Conservation (phyloP, 2,888 invertebrate genomes). For the Vandiemenella viatica region DNA sequence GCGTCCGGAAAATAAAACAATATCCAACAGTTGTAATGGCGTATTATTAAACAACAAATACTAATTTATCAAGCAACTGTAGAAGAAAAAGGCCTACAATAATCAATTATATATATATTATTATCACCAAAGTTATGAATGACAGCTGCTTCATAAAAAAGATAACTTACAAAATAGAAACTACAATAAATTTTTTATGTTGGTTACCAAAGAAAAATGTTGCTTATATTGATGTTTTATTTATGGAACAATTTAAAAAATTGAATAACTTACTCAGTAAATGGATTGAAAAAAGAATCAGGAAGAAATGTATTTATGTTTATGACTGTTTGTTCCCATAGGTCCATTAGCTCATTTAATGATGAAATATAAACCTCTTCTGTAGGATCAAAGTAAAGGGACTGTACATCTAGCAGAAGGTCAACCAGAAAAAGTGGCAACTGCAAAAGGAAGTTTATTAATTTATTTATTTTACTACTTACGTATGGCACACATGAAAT, state of each 20-base stretch:
- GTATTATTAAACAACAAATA: too few relatives aligned
- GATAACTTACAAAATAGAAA: not conserved
- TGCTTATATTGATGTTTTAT: not conserved
- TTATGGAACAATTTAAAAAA: not conserved
- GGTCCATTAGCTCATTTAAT: constrained; percentile 41
- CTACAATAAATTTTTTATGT: not conserved
- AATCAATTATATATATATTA: too few relatives aligned
- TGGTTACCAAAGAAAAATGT: not conserved
- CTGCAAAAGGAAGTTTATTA: constrained; percentile 29
- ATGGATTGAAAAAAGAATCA: constrained; percentile 51
- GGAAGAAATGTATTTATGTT: constrained; percentile 55
- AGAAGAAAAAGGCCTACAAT: too few relatives aligned
- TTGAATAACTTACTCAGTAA: constrained; percentile 43
- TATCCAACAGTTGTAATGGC: too few relatives aligned
- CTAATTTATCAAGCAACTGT: too few relatives aligned
- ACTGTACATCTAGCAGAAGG: constrained; percentile 29
- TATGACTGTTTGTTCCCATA: constrained; percentile 52
- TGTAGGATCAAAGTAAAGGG: constrained; percentile 41
- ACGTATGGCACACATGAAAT: too few relatives aligned
- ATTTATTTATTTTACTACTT: not conserved
- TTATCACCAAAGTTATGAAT: too few relatives aligned
- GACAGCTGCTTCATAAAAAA: not conserved
- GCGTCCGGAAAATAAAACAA: too few relatives aligned
- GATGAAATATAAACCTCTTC: constrained; percentile 40
- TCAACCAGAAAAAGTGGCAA: constrained; percentile 46